phyloP scores from a whole-genome alignment of 2,113 vertebrate species.

The Merops nubicus region DNA sequence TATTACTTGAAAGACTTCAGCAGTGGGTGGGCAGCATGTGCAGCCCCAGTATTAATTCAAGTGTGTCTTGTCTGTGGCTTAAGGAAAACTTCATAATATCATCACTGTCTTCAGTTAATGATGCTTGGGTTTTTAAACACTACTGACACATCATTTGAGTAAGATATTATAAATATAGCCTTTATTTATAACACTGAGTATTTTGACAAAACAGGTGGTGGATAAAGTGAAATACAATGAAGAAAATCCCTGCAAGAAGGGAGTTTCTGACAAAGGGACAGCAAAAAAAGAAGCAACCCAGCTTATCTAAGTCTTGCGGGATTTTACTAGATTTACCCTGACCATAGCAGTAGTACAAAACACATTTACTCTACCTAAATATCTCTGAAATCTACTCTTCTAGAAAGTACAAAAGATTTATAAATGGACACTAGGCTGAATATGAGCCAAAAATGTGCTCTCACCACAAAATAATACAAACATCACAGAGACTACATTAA shows the following conservation, averaged over 20 bases:
- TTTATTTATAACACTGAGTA: neutral
- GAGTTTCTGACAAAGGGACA: neutral
- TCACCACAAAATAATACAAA: neutral
- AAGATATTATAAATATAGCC: neutral
- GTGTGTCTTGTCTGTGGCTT: neutral
- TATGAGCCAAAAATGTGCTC: neutral
- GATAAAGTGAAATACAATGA: neutral
- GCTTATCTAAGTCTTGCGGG: neutral
- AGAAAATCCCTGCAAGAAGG: neutral
- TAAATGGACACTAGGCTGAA: neutral
- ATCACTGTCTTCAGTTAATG: neutral
- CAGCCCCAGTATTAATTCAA: neutral
- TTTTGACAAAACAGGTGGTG: neutral
- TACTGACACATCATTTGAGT: neutral
- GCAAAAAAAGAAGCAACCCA: neutral
- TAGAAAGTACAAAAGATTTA: neutral
- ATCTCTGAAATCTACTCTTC: neutral
- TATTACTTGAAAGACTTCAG: neutral
- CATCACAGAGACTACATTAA: neutral
- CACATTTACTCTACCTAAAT: neutral
- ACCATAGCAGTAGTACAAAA: neutral
- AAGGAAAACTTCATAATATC: neutral
- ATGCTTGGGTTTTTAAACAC: neutral
- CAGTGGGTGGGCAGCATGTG: fast-evolving
- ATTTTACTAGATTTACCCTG: neutral